Conservation (phyloP, 2,888 invertebrate species). For the Athrips mouffetella region DNA sequence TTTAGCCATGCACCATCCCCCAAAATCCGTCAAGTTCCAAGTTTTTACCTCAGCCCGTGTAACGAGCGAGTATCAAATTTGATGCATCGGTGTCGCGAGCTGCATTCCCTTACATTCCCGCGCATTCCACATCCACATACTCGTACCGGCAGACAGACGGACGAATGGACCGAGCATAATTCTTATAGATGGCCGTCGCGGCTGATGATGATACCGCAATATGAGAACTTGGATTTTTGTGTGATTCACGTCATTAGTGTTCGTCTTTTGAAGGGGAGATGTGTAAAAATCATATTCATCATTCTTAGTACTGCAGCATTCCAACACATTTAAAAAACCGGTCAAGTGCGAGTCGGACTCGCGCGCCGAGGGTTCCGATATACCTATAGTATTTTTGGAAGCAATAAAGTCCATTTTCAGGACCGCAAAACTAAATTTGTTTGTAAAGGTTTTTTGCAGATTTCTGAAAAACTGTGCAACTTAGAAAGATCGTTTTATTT, state of each 20-base stretch:
- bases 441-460: too few relatives aligned
- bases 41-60: constrained; percentile 47
- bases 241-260: constrained; percentile 3
- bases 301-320: background rate
- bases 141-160: constrained; percentile 18
- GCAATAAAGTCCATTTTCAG: too few relatives aligned
- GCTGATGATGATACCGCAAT: background rate
- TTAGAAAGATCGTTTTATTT: too few relatives aligned
- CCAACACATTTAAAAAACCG: too few relatives aligned
- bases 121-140: constrained; percentile 2
- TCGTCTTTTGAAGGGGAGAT: background rate
- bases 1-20: constrained; percentile 28
- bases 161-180: constrained; percentile 50
- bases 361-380: too few relatives aligned
- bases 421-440: too few relatives aligned
- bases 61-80: constrained; percentile 64
- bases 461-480: too few relatives aligned
- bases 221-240: constrained; percentile 4
- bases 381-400: too few relatives aligned
- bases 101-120: constrained; percentile 47
- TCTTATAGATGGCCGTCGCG: constrained; percentile 45
- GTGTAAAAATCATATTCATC: background rate
- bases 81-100: constrained; percentile 44
- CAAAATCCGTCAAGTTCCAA: constrained; percentile 46
- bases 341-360: too few relatives aligned